Percentiles rank a stretch among this genome's conserved stretches.
Evolutionary conservation across 2,113 vertebrate species (phyloP).

Genomic region (Arizona elegans): DNA sequence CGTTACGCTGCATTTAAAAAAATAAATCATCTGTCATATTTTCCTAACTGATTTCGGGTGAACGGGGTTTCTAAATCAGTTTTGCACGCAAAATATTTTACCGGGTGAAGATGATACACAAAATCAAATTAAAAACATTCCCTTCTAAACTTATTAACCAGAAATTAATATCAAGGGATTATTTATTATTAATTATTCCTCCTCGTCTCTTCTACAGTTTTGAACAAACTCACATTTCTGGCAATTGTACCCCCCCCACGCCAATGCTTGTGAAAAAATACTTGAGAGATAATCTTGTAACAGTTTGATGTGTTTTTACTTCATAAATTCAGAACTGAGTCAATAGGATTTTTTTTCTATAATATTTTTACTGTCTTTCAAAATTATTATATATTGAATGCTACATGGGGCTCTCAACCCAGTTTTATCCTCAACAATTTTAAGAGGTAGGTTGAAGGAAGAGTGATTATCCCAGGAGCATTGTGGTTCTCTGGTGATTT

Average conservation of each 20-base stretch:
- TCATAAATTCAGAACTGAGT: not conserved
- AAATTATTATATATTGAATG: not conserved
- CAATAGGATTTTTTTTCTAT: not conserved
- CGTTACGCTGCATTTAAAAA: not conserved
- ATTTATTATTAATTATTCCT: too few relatives aligned
- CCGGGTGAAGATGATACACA: not conserved
- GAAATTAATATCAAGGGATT: not conserved
- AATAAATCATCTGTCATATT: not conserved
- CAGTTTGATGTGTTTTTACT: not conserved
- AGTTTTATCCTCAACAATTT: not conserved
- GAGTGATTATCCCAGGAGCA: not conserved
- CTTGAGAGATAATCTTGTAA: not conserved
- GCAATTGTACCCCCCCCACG: not conserved
- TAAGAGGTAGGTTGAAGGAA: not conserved
- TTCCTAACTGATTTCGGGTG: not conserved
- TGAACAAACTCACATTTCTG: not conserved
- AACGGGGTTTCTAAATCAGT: not conserved
- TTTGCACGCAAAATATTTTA: not conserved
- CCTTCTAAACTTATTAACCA: not conserved
- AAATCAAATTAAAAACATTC: not conserved
- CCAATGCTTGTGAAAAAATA: not conserved
- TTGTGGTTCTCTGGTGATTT: not conserved
- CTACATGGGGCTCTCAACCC: not conserved
- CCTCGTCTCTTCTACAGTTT: not conserved
- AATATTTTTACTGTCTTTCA: not conserved